Percentiles rank a stretch among this genome's conserved stretches.
phyloP scores from a whole-genome alignment of 2,888 invertebrate genomes.

The Pammene aurita region DNA sequence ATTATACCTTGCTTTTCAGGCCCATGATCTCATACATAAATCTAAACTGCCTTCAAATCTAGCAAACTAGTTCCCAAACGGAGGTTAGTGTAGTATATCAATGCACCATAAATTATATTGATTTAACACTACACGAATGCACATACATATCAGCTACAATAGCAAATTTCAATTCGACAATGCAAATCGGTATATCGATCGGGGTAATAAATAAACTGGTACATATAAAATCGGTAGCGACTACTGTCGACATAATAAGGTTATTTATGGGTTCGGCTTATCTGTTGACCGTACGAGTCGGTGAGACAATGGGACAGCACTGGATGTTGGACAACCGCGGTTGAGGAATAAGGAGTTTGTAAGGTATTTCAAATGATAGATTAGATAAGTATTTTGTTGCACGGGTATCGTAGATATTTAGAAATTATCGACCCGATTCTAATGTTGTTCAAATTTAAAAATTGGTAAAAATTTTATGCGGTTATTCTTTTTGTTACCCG shows the following conservation, averaged over 20 bases:
- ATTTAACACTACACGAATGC: conserved; percentile 39
- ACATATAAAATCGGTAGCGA: conserved; percentile 39
- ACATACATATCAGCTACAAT: conserved; percentile 39
- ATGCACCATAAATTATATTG: conserved; percentile 38
- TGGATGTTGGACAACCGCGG: conserved; percentile 18
- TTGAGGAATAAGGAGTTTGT: conserved; percentile 15
- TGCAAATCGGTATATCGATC: conserved; percentile 39
- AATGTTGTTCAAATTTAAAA: too few species aligned
- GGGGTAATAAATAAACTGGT: conserved; percentile 30
- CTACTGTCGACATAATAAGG: conserved; percentile 39
- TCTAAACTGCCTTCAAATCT: conserved; percentile 23
- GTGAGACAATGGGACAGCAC: conserved; percentile 32
- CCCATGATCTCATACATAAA: conserved; percentile 22
- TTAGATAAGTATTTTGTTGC: background rate
- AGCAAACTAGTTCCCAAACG: conserved; percentile 32
- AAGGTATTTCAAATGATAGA: conserved; percentile 10
- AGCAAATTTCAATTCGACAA: conserved; percentile 43
- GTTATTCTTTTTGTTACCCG: too few species aligned
- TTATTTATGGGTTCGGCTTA: conserved; percentile 37
- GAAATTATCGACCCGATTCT: background rate
- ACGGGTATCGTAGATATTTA: background rate
- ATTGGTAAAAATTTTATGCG: too few species aligned
- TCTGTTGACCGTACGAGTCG: conserved; percentile 14
- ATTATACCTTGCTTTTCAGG: background rate
- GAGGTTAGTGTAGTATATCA: conserved; percentile 35